Evolutionary conservation across 2,113 vertebrate species (phyloP), one percentile per base, ranked within the genome.

Genomic region (Macquaria australasica): DNA sequence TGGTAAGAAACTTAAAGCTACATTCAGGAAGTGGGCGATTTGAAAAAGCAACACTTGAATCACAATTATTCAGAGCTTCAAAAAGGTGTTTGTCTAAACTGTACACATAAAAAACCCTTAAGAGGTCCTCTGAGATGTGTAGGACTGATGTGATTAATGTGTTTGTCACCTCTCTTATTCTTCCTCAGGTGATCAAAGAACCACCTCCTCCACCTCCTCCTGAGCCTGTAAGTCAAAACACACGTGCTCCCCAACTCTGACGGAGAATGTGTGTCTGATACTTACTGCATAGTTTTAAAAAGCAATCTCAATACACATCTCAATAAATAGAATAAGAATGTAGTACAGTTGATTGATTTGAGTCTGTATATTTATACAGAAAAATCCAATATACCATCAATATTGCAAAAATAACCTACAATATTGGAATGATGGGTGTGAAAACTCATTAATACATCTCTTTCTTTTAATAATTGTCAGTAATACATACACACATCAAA

Each of bases 151-250:
- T 48, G 74, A 74, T 71, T 6, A 31, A 56, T 60, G 58, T 31
- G 66, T 28, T 84, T 73, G 56, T 77, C 0, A 0, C 55, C 5
- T 88, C n/a, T 92, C 15, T 73, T 59, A 50, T 87, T 85, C 21
- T 79, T 81, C 72, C 20, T n/a, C 87, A 98, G 97, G 96, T 96
- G 25, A 95, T 96, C 94, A 97, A 97, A 88, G 96, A 97, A 58
- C 96, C 95, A 0, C 96, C 95, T 0, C 96, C 96, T 0, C 96
- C 96, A 23, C 95, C 97, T 2, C 96, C 97, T 39, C 96, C 96
- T 45, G 96, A 96, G 86, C 96, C 97, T 12, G 97, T 97, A 86
- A 97, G 97, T 97, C 48, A 50, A 85, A 55, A 39, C 78, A 67
- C 34, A 34, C 34, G 34, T 34, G 34, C 34, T 34, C 34, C 34